Conservation (phyloP, 2,113 vertebrate species). For the Argyrosomus japonicus region DNA sequence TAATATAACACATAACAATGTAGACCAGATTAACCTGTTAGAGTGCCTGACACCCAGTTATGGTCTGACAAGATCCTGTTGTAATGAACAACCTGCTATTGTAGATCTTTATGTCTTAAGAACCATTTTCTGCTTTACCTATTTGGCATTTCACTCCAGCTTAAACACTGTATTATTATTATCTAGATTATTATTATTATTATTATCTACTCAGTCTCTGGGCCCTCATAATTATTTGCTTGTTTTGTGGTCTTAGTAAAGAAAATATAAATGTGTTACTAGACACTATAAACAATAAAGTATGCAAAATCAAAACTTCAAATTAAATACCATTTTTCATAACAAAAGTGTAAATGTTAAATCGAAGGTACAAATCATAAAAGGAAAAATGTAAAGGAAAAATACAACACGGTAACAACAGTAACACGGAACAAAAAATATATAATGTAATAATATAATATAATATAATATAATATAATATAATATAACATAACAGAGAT, state of each 20-base stretch:
- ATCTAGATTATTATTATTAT: too few species aligned
- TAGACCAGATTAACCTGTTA: neutral
- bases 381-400: neutral
- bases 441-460: too few species aligned
- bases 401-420: neutral
- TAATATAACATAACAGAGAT: too few species aligned
- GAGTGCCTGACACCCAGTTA: too few species aligned
- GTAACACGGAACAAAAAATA: neutral
- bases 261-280: neutral
- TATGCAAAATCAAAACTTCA: neutral
- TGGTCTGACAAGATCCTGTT: neutral
- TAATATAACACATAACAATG: too few species aligned
- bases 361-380: neutral
- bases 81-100: neutral
- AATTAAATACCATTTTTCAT: neutral
- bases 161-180: neutral
- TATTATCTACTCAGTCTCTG: neutral
- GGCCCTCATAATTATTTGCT: neutral
- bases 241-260: neutral
- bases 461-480: too few species aligned
- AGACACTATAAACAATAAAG: neutral
- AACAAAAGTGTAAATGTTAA: neutral
- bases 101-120: neutral
- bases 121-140: neutral
- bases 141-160: neutral